Conservation (phyloP, 2,113 vertebrate genomes). For the Hippocampus comes region DNA sequence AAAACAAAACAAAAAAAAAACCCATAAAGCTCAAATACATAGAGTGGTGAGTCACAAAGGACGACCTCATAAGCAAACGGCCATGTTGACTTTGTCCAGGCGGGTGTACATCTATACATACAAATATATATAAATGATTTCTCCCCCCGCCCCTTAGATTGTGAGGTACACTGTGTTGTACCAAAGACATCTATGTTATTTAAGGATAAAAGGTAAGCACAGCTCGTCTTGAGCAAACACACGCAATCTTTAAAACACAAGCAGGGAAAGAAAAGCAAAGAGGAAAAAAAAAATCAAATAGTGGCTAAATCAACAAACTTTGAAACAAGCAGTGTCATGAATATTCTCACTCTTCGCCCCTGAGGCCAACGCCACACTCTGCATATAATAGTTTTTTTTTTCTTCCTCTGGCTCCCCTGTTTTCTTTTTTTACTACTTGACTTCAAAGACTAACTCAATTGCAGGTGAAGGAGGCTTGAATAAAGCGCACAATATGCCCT, state of each 20-base stretch:
- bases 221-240: slow-evolving; percentile 64
- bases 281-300: slow-evolving; percentile 58
- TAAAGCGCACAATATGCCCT: slow-evolving; percentile 44
- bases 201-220: slow-evolving; percentile 51
- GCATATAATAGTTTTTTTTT: slow-evolving; percentile 33
- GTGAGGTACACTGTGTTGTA: no score
- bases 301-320: slow-evolving; percentile 72
- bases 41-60: slow-evolving; percentile 54
- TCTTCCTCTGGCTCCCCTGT: slow-evolving; percentile 4
- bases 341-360: slow-evolving; percentile 56
- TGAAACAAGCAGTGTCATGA: slow-evolving; percentile 63
- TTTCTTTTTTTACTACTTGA: slow-evolving; percentile 38
- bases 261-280: slow-evolving; percentile 47
- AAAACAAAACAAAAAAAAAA: neutral
- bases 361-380: slow-evolving; percentile 44
- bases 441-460: slow-evolving; percentile 61
- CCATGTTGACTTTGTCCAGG: neutral
- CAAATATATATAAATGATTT: neutral
- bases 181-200: slow-evolving; percentile 15
- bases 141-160: no score
- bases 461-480: slow-evolving; percentile 16
- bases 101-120: neutral
- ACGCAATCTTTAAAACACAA: slow-evolving; percentile 39
- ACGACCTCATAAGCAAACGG: slow-evolving; percentile 53
- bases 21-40: slow-evolving; percentile 43